phyloP scores from a whole-genome alignment of 30 jellyfish, hydroid and myxozoan genomes.

The Cassiopea andromeda region DNA sequence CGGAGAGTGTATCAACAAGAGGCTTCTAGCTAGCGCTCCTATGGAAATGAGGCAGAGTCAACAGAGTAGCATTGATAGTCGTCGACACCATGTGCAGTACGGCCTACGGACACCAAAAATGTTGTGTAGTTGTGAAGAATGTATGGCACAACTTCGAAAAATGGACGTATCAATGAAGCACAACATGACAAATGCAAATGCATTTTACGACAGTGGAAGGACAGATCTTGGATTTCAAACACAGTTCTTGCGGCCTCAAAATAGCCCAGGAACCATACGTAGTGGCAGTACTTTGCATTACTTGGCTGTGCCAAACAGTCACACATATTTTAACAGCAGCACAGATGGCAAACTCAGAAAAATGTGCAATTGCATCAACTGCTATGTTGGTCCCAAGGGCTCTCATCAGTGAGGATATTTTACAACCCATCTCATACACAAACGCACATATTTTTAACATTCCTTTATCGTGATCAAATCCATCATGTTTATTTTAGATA shows the following conservation, averaged over 20 bases:
- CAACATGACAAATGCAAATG: background rate
- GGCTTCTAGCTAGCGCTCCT: background rate
- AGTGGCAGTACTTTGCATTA: background rate
- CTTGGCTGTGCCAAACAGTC: background rate
- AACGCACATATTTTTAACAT: background rate
- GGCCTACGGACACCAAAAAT: background rate
- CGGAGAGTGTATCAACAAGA: constrained; percentile 13
- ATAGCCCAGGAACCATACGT: background rate
- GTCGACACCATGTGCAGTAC: background rate
- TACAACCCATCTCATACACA: background rate
- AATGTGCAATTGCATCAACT: background rate
- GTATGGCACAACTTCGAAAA: background rate
- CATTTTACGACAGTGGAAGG: background rate
- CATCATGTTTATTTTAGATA: too few species aligned
- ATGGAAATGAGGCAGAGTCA: background rate
- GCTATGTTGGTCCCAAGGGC: background rate
- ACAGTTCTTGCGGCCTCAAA: background rate
- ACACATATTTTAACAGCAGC: background rate
- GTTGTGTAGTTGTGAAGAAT: background rate
- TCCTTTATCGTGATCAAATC: background rate
- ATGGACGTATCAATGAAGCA: background rate
- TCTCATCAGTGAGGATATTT: background rate
- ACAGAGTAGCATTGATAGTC: constrained; percentile 4
- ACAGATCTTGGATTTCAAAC: background rate
- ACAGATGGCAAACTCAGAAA: background rate